phyloP scores from a whole-genome alignment of 2,797 vertebrate genomes.

The Cyclura pinguis region DNA sequence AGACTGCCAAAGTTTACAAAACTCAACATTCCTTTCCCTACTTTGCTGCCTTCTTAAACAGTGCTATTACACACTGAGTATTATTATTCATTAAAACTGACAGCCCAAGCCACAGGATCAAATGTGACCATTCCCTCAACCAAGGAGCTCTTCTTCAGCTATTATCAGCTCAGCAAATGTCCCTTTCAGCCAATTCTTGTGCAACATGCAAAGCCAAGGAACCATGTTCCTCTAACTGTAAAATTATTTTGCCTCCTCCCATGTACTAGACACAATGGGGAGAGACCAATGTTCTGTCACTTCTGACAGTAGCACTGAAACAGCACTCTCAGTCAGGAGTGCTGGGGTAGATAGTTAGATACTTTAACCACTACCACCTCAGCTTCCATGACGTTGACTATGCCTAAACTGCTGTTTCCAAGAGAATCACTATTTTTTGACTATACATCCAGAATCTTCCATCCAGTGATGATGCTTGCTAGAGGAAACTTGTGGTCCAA shows the following conservation, averaged over 20 bases:
- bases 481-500: background rate
- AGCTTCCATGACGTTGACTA: no score
- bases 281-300: no score
- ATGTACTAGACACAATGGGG: no score
- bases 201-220: background rate
- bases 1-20: conserved; percentile 25
- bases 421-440: no score
- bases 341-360: no score
- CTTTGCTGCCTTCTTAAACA: conserved; percentile 6
- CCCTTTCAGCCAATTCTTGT: background rate
- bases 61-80: conserved; percentile 10
- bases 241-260: background rate
- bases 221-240: background rate
- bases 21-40: background rate
- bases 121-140: background rate
- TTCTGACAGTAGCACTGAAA: no score
- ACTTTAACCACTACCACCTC: no score
- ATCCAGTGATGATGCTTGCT: background rate
- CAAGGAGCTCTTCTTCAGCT: background rate
- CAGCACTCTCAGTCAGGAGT: no score
- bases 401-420: no score
- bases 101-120: background rate
- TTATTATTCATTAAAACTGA: conserved; percentile 11
- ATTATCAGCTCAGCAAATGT: background rate
- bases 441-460: background rate